These are phyloP conservation scores for Drosophila testacea DNA, from an alignment of 2,888 invertebrate species.

Conservation along the genomic window DNA sequence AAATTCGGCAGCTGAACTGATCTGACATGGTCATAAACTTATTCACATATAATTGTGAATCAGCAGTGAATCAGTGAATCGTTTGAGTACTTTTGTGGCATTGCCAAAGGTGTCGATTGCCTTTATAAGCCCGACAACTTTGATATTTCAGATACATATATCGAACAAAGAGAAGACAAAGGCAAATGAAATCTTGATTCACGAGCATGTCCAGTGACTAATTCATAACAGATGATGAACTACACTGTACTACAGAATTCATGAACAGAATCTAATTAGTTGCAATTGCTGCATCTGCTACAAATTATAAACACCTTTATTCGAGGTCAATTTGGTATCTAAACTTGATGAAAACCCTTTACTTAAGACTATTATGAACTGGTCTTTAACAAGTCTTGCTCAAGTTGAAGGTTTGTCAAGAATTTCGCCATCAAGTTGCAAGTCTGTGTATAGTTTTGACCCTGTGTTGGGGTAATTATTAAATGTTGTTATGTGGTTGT, in stretches of 20 bases:
- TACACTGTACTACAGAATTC: not conserved
- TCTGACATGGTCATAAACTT: slow-evolving; percentile 14
- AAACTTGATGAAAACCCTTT: not conserved
- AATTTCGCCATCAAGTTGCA: slow-evolving; percentile 31
- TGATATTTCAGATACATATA: slow-evolving; percentile 6
- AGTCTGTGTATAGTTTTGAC: slow-evolving; percentile 2
- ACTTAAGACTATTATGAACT: not conserved
- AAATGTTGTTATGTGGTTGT: slow-evolving; percentile 38
- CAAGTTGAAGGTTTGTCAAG: slow-evolving; percentile 5
- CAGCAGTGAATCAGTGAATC: slow-evolving; percentile 26
- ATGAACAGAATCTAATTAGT: not conserved
- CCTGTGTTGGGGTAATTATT: slow-evolving; percentile 39
- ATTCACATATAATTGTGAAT: slow-evolving; percentile 13
- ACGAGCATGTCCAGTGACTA: slow-evolving; percentile 29
- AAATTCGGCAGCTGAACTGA: slow-evolving; percentile 9
- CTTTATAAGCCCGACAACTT: slow-evolving; percentile 9
- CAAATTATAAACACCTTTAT: not conserved
- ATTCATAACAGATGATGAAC: slow-evolving; percentile 4
- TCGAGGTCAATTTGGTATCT: slow-evolving; percentile 1
- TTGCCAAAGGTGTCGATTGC: slow-evolving; percentile 24
- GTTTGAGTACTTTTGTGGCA: slow-evolving; percentile 24
- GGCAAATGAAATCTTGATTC: slow-evolving; percentile 12
- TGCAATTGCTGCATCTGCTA: not conserved
- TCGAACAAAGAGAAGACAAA: not conserved
- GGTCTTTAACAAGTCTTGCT: not conserved